Base-by-base conservation (phyloP, 2,113 vertebrate species). In the Tychaedon coryphoeus region DNA sequence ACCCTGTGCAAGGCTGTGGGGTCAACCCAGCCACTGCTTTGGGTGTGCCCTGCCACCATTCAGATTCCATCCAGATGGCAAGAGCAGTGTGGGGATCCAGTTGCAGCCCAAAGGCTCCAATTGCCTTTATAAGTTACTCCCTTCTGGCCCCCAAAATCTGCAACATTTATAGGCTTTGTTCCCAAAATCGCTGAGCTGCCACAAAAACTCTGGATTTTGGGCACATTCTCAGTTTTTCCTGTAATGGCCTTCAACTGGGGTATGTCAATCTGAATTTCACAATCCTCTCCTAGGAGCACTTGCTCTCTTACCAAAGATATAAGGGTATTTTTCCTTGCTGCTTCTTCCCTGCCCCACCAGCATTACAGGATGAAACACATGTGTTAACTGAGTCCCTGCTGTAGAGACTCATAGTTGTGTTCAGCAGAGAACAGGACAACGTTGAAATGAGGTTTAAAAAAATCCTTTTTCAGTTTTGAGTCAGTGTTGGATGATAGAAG, bases 311-410 rank as follows among this genome's bases (percentile, higher is more conserved):
- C 42, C 47, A 33, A 53, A 33, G 4, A 15, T 24, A 22, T 1
- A 45, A 64, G 36, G 42, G 19, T 70, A 14, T 29, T 29, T 86
- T 60, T 6, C 0, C 43, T 64, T 54, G 67, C 34, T 65, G 9
- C 29, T 62, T 60, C 66, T 70, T 61, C 61, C 42, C 26, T 12
- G 2, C 24, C 54, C 8, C 0, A 0, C 8, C 70, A 42, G 14
- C 8, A 4, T 25, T 36, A 25, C 1, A 4, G 51, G 25, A 15
- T 22, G 43, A 53, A 81, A 47, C 14, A 64, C 19, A 42, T 45
- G 10, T 29, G 12, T 72, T 69, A 61, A 29, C 18, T 47, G 1
- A 2, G 48, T 29, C 40, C 34, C 12, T 40, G 10, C 64, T 72
- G 38, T 29, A 29, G 57, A 42, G 28, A 64, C 45, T 19, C 10